Conservation (phyloP, 1,140 invertebrate genomes). For the Zaprionus kolodkinae region DNA sequence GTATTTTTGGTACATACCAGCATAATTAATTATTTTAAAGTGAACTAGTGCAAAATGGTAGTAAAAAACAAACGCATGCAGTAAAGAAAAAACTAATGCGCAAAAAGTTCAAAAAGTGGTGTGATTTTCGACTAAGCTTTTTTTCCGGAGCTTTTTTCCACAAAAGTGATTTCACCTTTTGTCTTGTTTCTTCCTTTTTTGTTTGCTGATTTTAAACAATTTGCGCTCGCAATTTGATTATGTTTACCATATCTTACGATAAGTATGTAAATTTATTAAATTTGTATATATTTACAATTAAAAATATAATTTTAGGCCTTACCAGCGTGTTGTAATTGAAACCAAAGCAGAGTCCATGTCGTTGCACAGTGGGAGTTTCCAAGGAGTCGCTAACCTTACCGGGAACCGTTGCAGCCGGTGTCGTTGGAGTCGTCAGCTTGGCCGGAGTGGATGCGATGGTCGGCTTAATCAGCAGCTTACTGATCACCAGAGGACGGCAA, state of each 20-base stretch:
- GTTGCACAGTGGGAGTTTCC: slow-evolving; percentile 24
- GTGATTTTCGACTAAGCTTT: slow-evolving; percentile 27
- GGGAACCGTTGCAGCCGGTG: slow-evolving; percentile 2
- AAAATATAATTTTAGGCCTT: slow-evolving; percentile 11
- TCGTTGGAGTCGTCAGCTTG: slow-evolving; percentile 36
- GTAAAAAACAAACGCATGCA: no score
- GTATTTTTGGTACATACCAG: neutral
- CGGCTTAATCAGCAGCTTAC: slow-evolving; percentile 61
- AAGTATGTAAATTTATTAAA: neutral
- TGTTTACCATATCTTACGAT: neutral
- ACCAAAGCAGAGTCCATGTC: slow-evolving; percentile 21
- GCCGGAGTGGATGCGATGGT: slow-evolving; percentile 58
- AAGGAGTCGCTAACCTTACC: neutral
- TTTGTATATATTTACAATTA: neutral
- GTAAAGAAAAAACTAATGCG: neutral
- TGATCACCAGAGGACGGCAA: slow-evolving; percentile 42
- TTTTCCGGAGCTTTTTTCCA: neutral
- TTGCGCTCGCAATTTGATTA: slow-evolving; percentile 22
- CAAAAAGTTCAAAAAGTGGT: slow-evolving; percentile 11
- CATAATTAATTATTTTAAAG: neutral
- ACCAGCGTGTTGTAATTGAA: slow-evolving; percentile 41
- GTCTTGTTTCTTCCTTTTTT: neutral
- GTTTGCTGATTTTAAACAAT: neutral
- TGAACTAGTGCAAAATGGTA: neutral
- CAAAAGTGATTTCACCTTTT: neutral